Base-by-base conservation (phyloP, 1,140 invertebrate genomes). In the Caerostris extrusa region DNA sequence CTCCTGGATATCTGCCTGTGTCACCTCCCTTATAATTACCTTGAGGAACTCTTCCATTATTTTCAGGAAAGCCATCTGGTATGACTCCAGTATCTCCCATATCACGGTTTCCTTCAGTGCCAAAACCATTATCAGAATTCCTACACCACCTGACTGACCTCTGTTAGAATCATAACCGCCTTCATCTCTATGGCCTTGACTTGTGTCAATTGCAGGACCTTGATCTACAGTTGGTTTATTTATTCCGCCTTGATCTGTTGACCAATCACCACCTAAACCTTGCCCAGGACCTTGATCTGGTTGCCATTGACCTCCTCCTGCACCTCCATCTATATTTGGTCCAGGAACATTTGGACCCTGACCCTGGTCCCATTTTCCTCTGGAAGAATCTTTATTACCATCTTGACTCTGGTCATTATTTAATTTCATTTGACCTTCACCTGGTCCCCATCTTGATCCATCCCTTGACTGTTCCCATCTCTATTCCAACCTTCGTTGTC, bases 11-110 rank as follows among this genome's bases (percentile, higher is more conserved):
- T 19, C 19, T 58, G 5, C 50, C 57, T 10, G 57, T 64, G 64
- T 90, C 92, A 10, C 77, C 88, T 7, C 91, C 94, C 69, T 94
- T 94, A 17, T 88, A 91, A 57, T 91, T 91, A 50, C 94, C 83
- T 82, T 94, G 89, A 17, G 67, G 67, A 14, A 77, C 12, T 71
- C 61, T 69, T 7, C 64, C 61, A 34, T 34, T 34, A 34, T 34
- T 34, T 34, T 34, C 34, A 19, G 90, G 77, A 55, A 93, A 93
- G 3, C 17, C 55, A 17, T 93, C 57, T 3, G 19, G 8, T 0
- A 19, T 4, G 8, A 14, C 7, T 10, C 88, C 88, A 3, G 56
- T 71, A 14, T 91, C 88, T 3, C 92, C 86, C 56, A 57, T 60
- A 17, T 60, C 89, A 17, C 53, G 14, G n/a, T 56, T 55, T 58